These are phyloP conservation scores for Brachylomia viminalis DNA, from an alignment of 2,888 invertebrate species.

Conservation along the genomic window DNA sequence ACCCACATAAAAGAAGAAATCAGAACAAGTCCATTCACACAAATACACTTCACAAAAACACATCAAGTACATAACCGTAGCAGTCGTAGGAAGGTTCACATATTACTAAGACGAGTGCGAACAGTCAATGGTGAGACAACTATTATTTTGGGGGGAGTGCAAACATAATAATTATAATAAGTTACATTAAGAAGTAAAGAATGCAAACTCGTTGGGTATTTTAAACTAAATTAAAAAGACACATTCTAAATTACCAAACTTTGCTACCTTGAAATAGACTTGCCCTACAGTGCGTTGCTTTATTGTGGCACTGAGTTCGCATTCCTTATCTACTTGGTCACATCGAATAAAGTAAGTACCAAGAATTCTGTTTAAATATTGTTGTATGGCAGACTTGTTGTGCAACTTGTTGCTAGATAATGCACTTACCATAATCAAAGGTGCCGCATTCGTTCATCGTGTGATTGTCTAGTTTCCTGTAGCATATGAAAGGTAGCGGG, in stretches of 20 bases:
- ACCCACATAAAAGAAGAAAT: too few species aligned
- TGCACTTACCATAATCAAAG: constrained; percentile 27
- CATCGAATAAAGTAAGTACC: background rate
- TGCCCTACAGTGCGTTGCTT: background rate
- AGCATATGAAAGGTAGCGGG: constrained; percentile 19
- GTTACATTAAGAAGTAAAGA: too few species aligned
- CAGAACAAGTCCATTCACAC: too few species aligned
- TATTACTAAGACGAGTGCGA: background rate
- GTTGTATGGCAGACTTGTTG: background rate
- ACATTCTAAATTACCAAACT: background rate
- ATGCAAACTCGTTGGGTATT: too few species aligned
- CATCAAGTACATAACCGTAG: too few species aligned
- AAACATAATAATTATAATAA: background rate
- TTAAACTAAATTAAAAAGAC: too few species aligned
- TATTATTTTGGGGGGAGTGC: background rate
- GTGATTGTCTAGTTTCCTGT: constrained; percentile 1
- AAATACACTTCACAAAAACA: too few species aligned
- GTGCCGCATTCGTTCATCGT: constrained; percentile 39
- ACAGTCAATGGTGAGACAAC: background rate
- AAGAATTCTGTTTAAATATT: background rate
- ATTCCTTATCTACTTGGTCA: background rate
- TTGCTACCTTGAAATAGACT: background rate
- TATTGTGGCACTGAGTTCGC: too few species aligned
- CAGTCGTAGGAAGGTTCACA: background rate
- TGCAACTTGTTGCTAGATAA: background rate